Conservation (phyloP, 2,113 vertebrate genomes). For the Muscicapa adusta region DNA sequence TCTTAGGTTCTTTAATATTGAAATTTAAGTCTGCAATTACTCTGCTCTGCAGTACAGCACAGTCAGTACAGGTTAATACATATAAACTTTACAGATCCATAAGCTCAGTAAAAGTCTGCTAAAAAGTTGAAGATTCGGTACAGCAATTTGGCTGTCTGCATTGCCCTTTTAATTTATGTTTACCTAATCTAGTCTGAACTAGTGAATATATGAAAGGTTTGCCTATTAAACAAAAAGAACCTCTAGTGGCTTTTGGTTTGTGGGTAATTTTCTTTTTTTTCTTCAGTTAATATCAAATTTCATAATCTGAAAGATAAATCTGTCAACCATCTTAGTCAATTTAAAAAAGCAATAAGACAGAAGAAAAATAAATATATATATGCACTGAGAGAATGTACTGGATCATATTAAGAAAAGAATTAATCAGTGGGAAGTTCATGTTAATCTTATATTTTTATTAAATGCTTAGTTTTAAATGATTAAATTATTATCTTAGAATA, state of each 20-base stretch:
- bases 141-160: background rate
- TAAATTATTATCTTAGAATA: background rate
- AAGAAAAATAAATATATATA: background rate
- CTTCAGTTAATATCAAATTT: background rate
- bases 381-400: background rate
- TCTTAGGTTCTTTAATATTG: background rate
- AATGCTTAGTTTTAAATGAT: background rate
- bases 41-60: background rate
- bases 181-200: background rate
- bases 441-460: background rate
- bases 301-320: background rate
- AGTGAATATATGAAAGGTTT: background rate
- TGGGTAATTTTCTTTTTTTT: fast-evolving
- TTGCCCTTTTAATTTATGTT: background rate
- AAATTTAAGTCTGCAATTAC: background rate
- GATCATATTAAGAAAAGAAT: background rate
- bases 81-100: background rate
- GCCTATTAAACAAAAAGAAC: background rate
- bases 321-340: background rate
- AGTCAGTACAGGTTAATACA: background rate
- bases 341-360: background rate
- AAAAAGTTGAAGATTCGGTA: background rate
- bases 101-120: background rate
- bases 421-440: background rate
- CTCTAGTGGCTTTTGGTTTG: background rate